Base-by-base conservation (phyloP, 2,113 vertebrate species). In the Sylvilagus bachmani region DNA sequence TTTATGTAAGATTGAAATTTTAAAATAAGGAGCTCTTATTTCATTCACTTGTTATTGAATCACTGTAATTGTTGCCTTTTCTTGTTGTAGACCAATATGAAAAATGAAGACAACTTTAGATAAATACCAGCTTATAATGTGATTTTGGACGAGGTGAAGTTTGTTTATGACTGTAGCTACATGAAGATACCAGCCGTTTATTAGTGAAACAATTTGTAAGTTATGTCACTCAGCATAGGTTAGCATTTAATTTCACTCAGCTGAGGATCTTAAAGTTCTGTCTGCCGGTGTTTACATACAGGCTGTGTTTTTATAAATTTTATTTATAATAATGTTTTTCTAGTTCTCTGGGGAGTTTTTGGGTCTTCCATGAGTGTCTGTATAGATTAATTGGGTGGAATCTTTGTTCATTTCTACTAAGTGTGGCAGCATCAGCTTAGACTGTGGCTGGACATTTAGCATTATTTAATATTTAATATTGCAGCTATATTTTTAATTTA, bases 341-440 rank as follows among this genome's bases (percentile, higher is more conserved):
- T 78, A 17, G 82, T 86, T 91, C 93, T 89, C 33, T 91, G 58
- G 44, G 67, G 31, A 58, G 91, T 25, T 89, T 73, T 92, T 69
- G 4, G 73, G 55, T 95, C 62, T 91, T 88, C 70, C 53, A 19
- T 78, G 75, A 55, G 71, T 7, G 3, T 64, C 25, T 62, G 91
- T n/a, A 27, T 66, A 75, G 51, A 22, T 71, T 33, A 64, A 9
- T 10, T 61, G 74, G 24, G 36, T 83, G 0, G 86, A 73, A 36
- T 82, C 17, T 36, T 62, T 51, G 31, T 91, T 93, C 61, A 11
- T 58, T 49, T 95, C 77, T 44, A 55, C 55, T 67, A 81, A 78
- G 44, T 73, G 29, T n/a, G 79, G 25, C 27, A 33, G 6, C 24
- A 31, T 89, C 25, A 44, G 9, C 78, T 62, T 66, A 89, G 36